phyloP scores from a whole-genome alignment of 2,888 invertebrate species.

The Hydriomena furcata region DNA sequence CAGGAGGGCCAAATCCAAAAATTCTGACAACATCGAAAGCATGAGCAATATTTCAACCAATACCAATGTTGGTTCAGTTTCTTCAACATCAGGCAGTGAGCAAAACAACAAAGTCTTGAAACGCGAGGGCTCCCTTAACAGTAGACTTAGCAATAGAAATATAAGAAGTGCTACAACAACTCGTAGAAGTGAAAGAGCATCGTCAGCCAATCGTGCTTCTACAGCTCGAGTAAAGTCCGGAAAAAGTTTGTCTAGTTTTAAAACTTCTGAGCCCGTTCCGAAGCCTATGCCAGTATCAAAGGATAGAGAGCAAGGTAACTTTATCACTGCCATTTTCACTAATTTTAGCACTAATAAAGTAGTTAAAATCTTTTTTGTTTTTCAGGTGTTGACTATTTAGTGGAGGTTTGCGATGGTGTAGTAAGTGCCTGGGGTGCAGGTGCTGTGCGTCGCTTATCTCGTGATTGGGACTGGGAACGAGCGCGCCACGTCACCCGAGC shows the following conservation, averaged over 20 bases:
- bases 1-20: constrained; percentile 58
- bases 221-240: constrained; percentile 85
- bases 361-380: constrained; percentile 22
- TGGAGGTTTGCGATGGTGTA: constrained; percentile 92
- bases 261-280: constrained; percentile 78
- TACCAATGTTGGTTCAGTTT: constrained; percentile 71
- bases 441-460: constrained; percentile 91
- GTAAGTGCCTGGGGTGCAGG: constrained; percentile 94
- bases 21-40: constrained; percentile 70
- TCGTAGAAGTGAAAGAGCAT: constrained; percentile 69
- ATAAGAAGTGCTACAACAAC: constrained; percentile 79
- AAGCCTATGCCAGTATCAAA: constrained; percentile 79
- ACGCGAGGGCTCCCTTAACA: constrained; percentile 69
- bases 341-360: not conserved
- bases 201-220: constrained; percentile 83
- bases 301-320: constrained; percentile 87
- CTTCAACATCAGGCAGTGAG: constrained; percentile 77
- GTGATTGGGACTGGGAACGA: constrained; percentile 90
- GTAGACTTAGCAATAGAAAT: constrained; percentile 64
- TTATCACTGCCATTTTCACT: not conserved
- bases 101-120: constrained; percentile 65
- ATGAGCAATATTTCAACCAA: constrained; percentile 72
- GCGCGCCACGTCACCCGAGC: constrained; percentile 91
- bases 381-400: constrained; percentile 93
- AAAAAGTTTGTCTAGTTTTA: constrained; percentile 73